A percentile compares a stretch with the other conserved stretches of the same genome.
Conservation (phyloP, 2,888 invertebrate genomes). For the Disparrhopalites patrizii region DNA sequence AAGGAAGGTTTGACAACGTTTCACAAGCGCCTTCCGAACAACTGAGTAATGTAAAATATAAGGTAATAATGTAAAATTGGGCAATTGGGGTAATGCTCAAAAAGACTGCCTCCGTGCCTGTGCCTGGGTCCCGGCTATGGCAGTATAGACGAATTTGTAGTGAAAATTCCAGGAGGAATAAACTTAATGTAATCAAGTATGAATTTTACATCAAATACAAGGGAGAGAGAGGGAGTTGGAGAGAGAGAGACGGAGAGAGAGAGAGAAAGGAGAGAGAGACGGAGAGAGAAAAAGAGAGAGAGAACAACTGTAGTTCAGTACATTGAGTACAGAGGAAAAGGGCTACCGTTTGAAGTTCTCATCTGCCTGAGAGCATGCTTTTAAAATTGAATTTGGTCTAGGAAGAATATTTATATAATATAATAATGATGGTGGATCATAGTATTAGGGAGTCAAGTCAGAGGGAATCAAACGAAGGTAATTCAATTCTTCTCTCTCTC, state of each 20-base stretch:
- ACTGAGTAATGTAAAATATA: conserved; percentile 17
- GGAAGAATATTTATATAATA: conserved; percentile 34
- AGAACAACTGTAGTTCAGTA: neutral
- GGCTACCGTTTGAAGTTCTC: conserved; percentile 28
- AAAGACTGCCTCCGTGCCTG: neutral
- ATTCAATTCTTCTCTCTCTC: conserved; percentile 27
- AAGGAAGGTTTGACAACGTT: too few species aligned
- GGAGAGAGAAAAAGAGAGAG: neutral
- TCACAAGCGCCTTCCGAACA: neutral
- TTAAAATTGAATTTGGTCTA: conserved; percentile 31
- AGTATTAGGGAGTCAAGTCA: conserved; percentile 33
- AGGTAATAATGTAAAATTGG: conserved; percentile 26
- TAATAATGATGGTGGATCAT: conserved; percentile 33
- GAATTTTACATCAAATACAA: conserved; percentile 30
- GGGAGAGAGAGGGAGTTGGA: conserved; percentile 4
- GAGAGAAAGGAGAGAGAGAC: neutral
- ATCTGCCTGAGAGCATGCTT: conserved; percentile 29
- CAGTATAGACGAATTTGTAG: conserved; percentile 20
- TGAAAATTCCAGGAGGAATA: conserved; percentile 28
- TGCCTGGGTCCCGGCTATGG: neutral
- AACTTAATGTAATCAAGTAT: conserved; percentile 29
- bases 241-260: neutral
- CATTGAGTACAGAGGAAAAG: neutral
- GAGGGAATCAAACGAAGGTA: conserved; percentile 33
- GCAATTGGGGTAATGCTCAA: conserved; percentile 20